Base-by-base conservation (phyloP, 1,140 invertebrate species). In the Epicauta chinensis region DNA sequence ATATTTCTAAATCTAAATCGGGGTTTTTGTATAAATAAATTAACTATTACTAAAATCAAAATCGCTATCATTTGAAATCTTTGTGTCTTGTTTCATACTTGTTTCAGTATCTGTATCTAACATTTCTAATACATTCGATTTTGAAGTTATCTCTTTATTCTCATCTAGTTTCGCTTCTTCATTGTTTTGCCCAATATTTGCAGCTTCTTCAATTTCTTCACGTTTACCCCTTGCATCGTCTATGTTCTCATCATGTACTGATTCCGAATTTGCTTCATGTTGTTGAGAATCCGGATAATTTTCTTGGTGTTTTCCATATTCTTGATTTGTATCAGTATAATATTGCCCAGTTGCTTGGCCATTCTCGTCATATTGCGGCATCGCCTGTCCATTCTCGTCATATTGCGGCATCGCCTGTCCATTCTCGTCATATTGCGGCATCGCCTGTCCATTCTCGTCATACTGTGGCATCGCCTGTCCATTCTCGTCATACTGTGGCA, bases 61-160 rank as follows among this genome's bases (percentile, higher is more conserved):
- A 47, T 47, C 45, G 30, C 45, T 47, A 34, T 47, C 45, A 16
- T 47, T 16, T 12, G 45, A 47, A 37, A 47, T 32, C 12, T 47
- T 53, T 10, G 43, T 41, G 2, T 54, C 44, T 39, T 54, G 52
- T 42, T 54, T 46, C 11, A 42, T 13, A 48, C 58, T 59, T n/a
- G n/a, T n/a, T 51, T 59, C 58, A n/a, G 58, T 56, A 34, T 59
- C 58, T 16, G 58, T 59, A 31, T 59, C 58, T 16, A 59, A 41
- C 54, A 59, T 53, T 29, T 59, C 53, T 39, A 59, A 37, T 10
- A 59, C 54, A 35, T 59, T 23, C 23, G 23, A 7, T 23, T 23
- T 23, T 23, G 23, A 23, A 11, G 14, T 49, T 30, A 3, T 14
- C 34, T 5, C n/a, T 36, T 30, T 14, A 15, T 49, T 30, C 7